Percentiles rank a stretch among this genome's conserved stretches.
These are phyloP conservation scores for Trissonchulus latispiculum DNA, from an alignment of 2,888 invertebrate genomes.

Conservation along the genomic window DNA sequence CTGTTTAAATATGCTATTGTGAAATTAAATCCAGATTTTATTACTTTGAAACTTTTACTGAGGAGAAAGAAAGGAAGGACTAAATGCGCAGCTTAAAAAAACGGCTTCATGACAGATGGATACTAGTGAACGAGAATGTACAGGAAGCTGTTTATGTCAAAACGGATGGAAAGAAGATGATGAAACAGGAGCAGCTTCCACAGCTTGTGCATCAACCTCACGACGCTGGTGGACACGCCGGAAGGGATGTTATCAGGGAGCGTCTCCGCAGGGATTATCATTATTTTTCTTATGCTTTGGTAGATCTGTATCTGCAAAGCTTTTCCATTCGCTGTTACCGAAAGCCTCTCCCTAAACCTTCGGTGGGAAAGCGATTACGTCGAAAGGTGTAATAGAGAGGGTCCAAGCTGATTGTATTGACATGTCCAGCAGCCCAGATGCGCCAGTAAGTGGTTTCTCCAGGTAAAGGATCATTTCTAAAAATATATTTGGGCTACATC, in stretches of 20 bases:
- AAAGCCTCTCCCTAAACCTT: neutral
- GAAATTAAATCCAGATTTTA: no score
- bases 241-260: neutral
- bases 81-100: no score
- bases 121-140: no score
- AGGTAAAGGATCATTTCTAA: neutral
- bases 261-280: neutral
- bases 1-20: no score
- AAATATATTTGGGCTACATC: neutral
- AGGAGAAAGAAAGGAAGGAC: no score
- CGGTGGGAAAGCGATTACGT: neutral
- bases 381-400: neutral
- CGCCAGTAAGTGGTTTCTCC: neutral
- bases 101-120: no score
- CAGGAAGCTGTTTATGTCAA: no score
- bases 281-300: neutral
- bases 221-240: neutral
- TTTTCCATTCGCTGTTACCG: neutral
- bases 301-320: neutral
- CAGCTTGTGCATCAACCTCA: neutral
- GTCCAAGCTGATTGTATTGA: neutral
- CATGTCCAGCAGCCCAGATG: neutral
- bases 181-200: neutral
- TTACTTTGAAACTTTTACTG: no score
- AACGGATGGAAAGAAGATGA: neutral